Evolutionary conservation across 2,888 invertebrate genomes (phyloP).

Genomic region (Orthosia cruda): DNA sequence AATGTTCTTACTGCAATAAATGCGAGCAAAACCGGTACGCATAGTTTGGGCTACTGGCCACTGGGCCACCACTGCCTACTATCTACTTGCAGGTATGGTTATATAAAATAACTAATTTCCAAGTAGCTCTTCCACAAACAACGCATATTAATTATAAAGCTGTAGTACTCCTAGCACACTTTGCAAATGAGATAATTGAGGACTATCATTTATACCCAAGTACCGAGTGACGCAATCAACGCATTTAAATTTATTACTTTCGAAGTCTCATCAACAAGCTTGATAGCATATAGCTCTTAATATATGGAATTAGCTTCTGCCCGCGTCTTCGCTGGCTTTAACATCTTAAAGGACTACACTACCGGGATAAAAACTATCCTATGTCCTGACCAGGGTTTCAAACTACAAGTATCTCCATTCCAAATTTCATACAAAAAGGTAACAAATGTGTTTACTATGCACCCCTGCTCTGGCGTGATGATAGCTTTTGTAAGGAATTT

Average conservation of each 20-base stretch:
- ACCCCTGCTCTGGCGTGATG: too few relatives aligned
- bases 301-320: not conserved
- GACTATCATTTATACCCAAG: constrained; percentile 25
- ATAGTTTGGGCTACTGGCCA: too few relatives aligned
- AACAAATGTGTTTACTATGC: too few relatives aligned
- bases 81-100: too few relatives aligned
- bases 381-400: too few relatives aligned
- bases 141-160: constrained; percentile 23
- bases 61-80: too few relatives aligned
- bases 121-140: constrained; percentile 3
- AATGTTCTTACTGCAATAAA: not conserved
- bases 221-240: constrained; percentile 23
- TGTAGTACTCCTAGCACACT: constrained; percentile 7
- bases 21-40: not conserved
- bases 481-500: constrained; percentile 23
- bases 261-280: constrained; percentile 7
- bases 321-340: too few relatives aligned
- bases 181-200: constrained; percentile 48
- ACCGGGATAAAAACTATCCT: too few relatives aligned
- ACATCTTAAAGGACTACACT: too few relatives aligned
- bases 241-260: constrained; percentile 25
- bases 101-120: not conserved
- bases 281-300: constrained; percentile 9
- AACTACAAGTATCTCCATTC: not conserved
- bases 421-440: too few relatives aligned